These are phyloP conservation scores for Oscheius sp. DNA, from an alignment of 2,888 invertebrate species.

Conservation along the genomic window DNA sequence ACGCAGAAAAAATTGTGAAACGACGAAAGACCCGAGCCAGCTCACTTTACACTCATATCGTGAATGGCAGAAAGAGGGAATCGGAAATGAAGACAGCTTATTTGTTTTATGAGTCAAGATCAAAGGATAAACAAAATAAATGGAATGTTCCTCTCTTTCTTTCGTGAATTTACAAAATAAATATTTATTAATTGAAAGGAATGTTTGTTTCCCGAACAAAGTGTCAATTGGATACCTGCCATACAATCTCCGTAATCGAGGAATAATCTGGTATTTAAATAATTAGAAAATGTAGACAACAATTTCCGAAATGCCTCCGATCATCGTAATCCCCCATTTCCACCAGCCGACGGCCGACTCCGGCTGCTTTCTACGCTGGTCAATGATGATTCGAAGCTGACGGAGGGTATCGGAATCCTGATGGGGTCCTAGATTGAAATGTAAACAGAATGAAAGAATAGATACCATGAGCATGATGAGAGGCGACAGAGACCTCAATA, in stretches of 20 bases:
- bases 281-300: constrained; percentile 50
- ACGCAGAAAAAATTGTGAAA: background rate
- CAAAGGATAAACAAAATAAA: too few species aligned
- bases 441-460: background rate
- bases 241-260: too few species aligned
- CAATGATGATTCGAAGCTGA: constrained; percentile 63
- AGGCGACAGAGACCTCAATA: constrained; percentile 66
- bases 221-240: too few species aligned
- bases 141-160: too few species aligned
- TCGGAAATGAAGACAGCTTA: too few species aligned
- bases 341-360: constrained; percentile 59
- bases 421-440: constrained; percentile 44
- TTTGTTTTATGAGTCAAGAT: too few species aligned
- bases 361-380: constrained; percentile 48
- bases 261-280: too few species aligned
- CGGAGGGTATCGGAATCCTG: constrained; percentile 65
- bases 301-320: constrained; percentile 63
- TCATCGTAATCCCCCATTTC: constrained; percentile 65
- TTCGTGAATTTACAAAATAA: too few species aligned
- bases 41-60: too few species aligned
- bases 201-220: too few species aligned
- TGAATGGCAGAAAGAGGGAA: too few species aligned
- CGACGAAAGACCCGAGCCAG: background rate
- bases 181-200: too few species aligned
- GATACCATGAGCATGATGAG: constrained; percentile 67